Evolutionary conservation across 2,113 vertebrate genomes (phyloP), one percentile per base, ranked within the genome.

Genomic region (Gulo gulo): DNA sequence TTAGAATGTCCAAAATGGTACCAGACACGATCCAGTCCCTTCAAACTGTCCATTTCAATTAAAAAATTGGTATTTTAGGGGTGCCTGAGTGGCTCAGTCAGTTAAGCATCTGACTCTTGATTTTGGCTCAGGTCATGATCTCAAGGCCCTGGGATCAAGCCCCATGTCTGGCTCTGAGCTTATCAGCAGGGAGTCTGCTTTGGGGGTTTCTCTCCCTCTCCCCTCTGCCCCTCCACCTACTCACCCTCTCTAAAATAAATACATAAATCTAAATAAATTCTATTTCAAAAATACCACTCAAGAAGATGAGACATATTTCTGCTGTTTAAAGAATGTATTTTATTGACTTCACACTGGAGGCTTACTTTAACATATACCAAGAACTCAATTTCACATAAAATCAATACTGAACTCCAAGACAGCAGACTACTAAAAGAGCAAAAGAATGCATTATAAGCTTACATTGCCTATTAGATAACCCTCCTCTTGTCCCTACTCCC

Each of bases 311-410:
- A 16, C 85, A 14, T 67, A 74, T 50, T 55, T 87, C 24, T 85
- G 34, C 36, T 85, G 16, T 67, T 80, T 80, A 42, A 94, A 14
- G 55, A 92, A 94, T 59, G 12, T 69, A 80, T 18, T 82, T 7
- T 9, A 50, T 21, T 69, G 23, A 47, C 50, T 91, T 71, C 26
- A 61, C 7, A 63, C 0, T 14, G 39, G 23, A 95, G 59, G n/a
- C 59, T 90, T 81, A 81, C 55, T 92, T 92, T 85, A 92, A 81
- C 82, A 94, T 7, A 65, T 47, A 94, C 14, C 67, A 61, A 85
- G 18, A 78, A n/a, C 82, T 78, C 74, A 93, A 34, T 2, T 76
- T 55, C 81, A 82, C 52, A 71, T 57, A 69, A 73, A 86, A 89
- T 80, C 65, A 88, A 97, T 82, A 69, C 16, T 93, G 24, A 80